These are phyloP conservation scores for Numenius phaeopus DNA, from an alignment of 2,797 vertebrate species.

Conservation along the genomic window DNA sequence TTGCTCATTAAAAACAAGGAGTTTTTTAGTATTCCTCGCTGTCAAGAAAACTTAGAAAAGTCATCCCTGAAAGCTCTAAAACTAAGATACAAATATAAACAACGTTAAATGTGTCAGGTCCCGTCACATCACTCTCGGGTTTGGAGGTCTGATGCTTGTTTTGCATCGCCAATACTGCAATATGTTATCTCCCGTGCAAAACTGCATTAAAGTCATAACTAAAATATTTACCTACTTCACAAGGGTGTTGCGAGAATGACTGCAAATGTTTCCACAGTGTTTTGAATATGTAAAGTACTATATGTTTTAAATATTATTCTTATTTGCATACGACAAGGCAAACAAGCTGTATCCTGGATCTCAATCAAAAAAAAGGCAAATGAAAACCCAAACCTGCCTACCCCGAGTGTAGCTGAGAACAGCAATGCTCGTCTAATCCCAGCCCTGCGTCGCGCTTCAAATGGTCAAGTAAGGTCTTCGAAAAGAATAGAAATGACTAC, in stretches of 20 bases:
- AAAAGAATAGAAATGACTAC: not conserved
- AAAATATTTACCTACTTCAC: slow-evolving; percentile 10
- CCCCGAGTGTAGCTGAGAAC: rapidly evolving
- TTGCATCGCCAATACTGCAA: not conserved
- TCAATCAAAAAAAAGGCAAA: not conserved
- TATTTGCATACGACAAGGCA: not conserved
- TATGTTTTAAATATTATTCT: slow-evolving; percentile 24
- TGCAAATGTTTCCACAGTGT: not conserved
- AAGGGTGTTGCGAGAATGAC: not conserved
- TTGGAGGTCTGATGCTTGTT: slow-evolving; percentile 6
- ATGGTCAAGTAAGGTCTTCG: not conserved
- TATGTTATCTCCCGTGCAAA: not conserved
- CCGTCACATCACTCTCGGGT: not conserved
- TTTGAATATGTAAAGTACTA: slow-evolving; percentile 33
- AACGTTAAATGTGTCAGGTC: not conserved
- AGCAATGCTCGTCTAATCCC: not conserved
- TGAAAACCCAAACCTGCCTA: not conserved
- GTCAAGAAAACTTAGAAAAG: slow-evolving; percentile 20
- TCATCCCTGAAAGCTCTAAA: not conserved
- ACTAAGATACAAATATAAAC: not conserved
- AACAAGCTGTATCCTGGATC: not conserved
- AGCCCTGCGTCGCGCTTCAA: not conserved
- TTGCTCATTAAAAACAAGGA: not conserved
- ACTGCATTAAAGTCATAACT: not conserved
- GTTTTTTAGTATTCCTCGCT: not conserved